Percentiles rank a stretch among this genome's conserved stretches.
Conservation (phyloP, 2,888 invertebrate genomes). For the Chrysodeixis includens region DNA sequence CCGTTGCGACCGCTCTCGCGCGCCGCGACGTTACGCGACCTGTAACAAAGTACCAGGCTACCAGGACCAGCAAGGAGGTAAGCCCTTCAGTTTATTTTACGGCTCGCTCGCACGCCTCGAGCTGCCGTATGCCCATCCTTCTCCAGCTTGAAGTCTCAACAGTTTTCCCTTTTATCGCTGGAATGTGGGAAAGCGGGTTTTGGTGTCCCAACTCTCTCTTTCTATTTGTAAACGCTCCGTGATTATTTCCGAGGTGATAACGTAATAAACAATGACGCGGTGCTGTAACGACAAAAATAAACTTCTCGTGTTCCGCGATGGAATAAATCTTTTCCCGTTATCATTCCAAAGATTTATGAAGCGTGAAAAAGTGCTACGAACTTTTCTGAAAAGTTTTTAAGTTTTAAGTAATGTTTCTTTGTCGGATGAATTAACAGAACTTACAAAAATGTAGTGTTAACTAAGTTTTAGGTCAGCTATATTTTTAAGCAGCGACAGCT, state of each 20-base stretch:
- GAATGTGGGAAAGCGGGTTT: slow-evolving; percentile 88
- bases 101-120: slow-evolving; percentile 71
- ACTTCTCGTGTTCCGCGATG: not conserved
- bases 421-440: not conserved
- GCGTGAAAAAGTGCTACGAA: not conserved
- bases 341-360: not conserved
- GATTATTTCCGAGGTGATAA: slow-evolving; percentile 67
- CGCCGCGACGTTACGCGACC: slow-evolving; percentile 81
- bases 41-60: slow-evolving; percentile 87
- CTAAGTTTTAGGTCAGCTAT: too few relatives aligned
- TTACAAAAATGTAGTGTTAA: too few relatives aligned
- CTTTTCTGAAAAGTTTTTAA: not conserved
- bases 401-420: not conserved
- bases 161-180: slow-evolving; percentile 87
- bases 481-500: too few relatives aligned
- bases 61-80: slow-evolving; percentile 80
- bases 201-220: slow-evolving; percentile 87
- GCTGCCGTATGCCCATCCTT: slow-evolving; percentile 69
- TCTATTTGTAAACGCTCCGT: slow-evolving; percentile 81
- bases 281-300: slow-evolving; percentile 8
- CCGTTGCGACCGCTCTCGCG: slow-evolving; percentile 69
- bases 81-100: slow-evolving; percentile 80
- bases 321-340: not conserved
- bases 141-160: slow-evolving; percentile 70
- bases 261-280: slow-evolving; percentile 38